These are phyloP conservation scores for Hyppa rectilinea DNA, from an alignment of 2,888 invertebrate genomes.

Conservation along the genomic window DNA sequence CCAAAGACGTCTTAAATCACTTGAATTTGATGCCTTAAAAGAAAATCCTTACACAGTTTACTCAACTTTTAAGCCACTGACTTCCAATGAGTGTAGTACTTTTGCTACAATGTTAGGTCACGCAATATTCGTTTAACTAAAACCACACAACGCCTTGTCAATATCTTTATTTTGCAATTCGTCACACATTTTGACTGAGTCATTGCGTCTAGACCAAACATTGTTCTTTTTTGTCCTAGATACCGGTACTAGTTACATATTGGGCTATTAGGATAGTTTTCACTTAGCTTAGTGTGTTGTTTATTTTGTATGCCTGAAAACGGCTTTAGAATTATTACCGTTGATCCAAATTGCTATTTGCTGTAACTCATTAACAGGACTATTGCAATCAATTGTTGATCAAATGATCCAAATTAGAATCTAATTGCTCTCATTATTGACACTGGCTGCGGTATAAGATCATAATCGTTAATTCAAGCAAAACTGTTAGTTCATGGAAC, in stretches of 20 bases:
- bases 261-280: conserved; percentile 28
- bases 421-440: background rate
- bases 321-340: background rate
- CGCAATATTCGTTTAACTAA: conserved; percentile 8
- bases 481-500: background rate
- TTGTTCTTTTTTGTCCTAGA: conserved; percentile 53
- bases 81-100: no score
- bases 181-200: conserved; percentile 49
- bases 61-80: no score
- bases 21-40: background rate
- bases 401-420: conserved; percentile 14
- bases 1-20: no score
- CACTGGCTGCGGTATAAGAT: background rate
- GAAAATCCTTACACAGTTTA: background rate
- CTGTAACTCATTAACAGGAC: background rate
- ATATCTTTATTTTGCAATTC: conserved; percentile 53
- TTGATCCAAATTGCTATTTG: conserved; percentile 21
- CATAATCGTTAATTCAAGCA: background rate
- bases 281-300: conserved; percentile 9
- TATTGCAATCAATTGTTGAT: conserved; percentile 8
- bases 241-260: conserved; percentile 40
- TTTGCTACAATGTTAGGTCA: conserved; percentile 1
- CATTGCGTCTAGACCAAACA: conserved; percentile 50
- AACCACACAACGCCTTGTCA: conserved; percentile 50
- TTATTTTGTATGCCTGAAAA: background rate